A percentile compares a stretch with the other conserved stretches of the same genome.
These are phyloP conservation scores for Nemotelus nigrinus DNA, from an alignment of 2,888 invertebrate species.

Conservation along the genomic window DNA sequence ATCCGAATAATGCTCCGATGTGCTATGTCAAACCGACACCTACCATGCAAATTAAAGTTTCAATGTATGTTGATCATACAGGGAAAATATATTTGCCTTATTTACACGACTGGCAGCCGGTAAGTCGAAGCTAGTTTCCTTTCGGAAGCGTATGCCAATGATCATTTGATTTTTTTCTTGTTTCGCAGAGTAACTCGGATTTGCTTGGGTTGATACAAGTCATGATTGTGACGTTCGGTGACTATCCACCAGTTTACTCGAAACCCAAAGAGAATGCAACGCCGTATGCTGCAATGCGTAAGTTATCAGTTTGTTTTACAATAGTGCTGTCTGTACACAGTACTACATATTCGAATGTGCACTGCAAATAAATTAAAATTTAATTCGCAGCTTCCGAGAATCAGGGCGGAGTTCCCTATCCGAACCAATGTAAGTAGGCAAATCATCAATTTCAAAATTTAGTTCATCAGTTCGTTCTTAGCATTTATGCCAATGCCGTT, in stretches of 20 bases:
- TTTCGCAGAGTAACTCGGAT: constrained; percentile 72
- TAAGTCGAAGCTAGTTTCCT: constrained; percentile 60
- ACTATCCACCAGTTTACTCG: constrained; percentile 92
- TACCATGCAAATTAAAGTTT: constrained; percentile 95
- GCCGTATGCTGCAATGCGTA: constrained; percentile 69
- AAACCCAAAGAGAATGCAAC: constrained; percentile 70
- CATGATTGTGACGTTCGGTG: constrained; percentile 92
- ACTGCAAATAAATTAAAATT: too few species aligned
- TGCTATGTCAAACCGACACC: constrained; percentile 93
- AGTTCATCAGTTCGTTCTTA: too few species aligned
- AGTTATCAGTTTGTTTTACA: not conserved
- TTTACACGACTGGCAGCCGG: constrained; percentile 91
- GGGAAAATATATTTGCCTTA: constrained; percentile 97
- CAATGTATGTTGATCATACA: constrained; percentile 92
- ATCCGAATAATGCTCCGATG: constrained; percentile 96
- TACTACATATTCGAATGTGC: not conserved
- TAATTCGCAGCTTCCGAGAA: not conserved
- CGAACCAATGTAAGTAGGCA: constrained; percentile 52
- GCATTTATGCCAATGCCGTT: constrained; percentile 31
- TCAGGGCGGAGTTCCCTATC: not conserved
- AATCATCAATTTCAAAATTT: too few species aligned
- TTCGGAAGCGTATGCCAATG: constrained; percentile 8
- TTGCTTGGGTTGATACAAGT: constrained; percentile 88
- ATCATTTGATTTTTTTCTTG: not conserved
- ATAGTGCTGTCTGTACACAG: not conserved